A percentile compares a stretch with the other conserved stretches of the same genome.
Evolutionary conservation across 2,888 invertebrate genomes (phyloP).

Genomic region (Anodontia alba): DNA sequence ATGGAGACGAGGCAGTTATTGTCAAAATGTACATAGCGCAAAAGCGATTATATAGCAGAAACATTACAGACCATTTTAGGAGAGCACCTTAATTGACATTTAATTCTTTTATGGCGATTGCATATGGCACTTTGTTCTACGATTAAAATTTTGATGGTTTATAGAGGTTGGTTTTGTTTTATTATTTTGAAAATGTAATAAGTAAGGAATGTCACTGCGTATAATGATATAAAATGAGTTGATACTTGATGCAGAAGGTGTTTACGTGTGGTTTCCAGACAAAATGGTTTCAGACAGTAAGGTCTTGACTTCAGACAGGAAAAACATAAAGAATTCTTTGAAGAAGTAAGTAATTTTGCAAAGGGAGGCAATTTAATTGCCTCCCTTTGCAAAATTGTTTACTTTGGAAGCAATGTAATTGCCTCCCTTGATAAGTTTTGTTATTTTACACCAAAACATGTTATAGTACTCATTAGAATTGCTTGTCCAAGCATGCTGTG

Average conservation of each 20-base stretch:
- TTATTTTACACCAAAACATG: no score
- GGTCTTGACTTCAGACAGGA: no score
- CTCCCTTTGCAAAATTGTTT: no score
- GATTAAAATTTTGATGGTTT: not conserved
- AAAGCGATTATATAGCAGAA: constrained; percentile 17
- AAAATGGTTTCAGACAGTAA: no score
- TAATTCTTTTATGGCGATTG: constrained; percentile 13
- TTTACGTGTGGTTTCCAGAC: no score
- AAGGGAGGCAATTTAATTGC: no score
- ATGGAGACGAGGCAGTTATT: constrained; percentile 16
- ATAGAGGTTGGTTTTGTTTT: not conserved
- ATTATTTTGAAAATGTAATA: not conserved
- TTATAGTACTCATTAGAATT: no score
- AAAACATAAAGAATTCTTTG: no score
- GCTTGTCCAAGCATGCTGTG: no score
- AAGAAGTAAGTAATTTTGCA: no score
- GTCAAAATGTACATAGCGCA: constrained; percentile 10
- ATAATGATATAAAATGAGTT: not conserved
- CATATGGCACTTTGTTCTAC: not conserved
- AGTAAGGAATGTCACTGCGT: not conserved
- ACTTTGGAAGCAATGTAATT: no score
- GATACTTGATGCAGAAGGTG: not conserved
- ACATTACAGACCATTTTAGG: constrained; percentile 10
- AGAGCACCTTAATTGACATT: constrained; percentile 11
- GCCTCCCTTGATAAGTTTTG: no score